Evolutionary conservation across 2,797 vertebrate species (phyloP).

Genomic region (Anniella stebbinsi): DNA sequence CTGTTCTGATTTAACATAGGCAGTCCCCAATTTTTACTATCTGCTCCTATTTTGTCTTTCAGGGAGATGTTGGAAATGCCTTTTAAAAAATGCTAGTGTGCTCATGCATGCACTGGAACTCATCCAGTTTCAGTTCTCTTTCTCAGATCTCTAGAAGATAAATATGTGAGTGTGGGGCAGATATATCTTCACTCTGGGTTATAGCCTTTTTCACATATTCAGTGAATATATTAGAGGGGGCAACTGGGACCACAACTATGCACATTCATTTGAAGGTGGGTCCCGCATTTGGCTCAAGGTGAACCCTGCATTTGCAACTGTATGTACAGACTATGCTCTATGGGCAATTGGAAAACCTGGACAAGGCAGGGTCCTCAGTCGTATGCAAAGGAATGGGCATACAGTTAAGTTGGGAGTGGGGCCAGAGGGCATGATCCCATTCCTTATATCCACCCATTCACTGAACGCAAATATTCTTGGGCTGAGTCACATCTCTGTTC

Average conservation of each 20-base stretch:
- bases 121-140: no score
- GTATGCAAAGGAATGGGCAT: not conserved
- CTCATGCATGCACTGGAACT: no score
- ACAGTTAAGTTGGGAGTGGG: not conserved
- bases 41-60: no score
- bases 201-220: no score
- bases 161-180: no score
- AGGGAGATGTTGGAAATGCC: no score
- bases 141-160: no score
- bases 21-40: no score
- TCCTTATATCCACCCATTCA: not conserved
- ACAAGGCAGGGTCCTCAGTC: not conserved
- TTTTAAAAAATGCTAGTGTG: no score
- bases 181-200: no score
- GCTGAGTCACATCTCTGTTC: not conserved
- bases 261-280: not conserved
- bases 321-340: not conserved
- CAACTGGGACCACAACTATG: not conserved
- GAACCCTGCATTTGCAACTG: not conserved
- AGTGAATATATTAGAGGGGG: no score
- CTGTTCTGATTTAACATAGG: no score
- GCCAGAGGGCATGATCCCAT: not conserved
- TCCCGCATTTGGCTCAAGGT: not conserved
- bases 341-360: not conserved
- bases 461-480: not conserved